phyloP scores from a whole-genome alignment of 2,888 invertebrate species.

The Philhelius pedissequus region DNA sequence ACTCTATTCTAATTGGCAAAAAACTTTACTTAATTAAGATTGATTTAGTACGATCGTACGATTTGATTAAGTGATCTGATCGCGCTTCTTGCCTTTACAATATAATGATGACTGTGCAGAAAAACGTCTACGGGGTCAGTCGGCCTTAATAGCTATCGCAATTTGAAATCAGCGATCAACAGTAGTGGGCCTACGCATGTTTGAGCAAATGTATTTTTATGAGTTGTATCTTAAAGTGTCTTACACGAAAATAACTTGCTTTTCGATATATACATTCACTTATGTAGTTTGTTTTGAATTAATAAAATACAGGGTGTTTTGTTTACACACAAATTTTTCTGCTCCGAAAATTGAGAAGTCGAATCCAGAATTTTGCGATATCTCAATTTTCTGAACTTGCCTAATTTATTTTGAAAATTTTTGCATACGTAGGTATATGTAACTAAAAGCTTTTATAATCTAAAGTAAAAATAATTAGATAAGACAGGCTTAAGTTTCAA shows the following conservation, averaged over 20 bases:
- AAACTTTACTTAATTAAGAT: constrained; percentile 59
- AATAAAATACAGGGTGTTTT: constrained; percentile 25
- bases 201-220: constrained; percentile 53
- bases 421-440: too few species aligned
- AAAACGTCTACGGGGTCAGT: constrained; percentile 34
- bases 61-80: constrained; percentile 59
- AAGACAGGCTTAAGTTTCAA: too few species aligned
- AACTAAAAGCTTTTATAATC: too few species aligned
- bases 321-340: too few species aligned
- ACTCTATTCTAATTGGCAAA: constrained; percentile 44
- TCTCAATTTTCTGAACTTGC: too few species aligned
- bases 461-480: too few species aligned
- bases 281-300: constrained; percentile 55
- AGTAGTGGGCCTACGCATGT: constrained; percentile 10
- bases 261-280: constrained; percentile 51
- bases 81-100: constrained; percentile 15
- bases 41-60: constrained; percentile 59
- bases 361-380: too few species aligned
- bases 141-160: background rate
- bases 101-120: background rate
- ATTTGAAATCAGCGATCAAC: constrained; percentile 27
- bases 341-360: too few species aligned
- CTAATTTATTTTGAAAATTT: too few species aligned
- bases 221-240: constrained; percentile 67
- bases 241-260: constrained; percentile 54